Conservation (phyloP, 2,888 invertebrate species). For the Tenodera sinensis region DNA sequence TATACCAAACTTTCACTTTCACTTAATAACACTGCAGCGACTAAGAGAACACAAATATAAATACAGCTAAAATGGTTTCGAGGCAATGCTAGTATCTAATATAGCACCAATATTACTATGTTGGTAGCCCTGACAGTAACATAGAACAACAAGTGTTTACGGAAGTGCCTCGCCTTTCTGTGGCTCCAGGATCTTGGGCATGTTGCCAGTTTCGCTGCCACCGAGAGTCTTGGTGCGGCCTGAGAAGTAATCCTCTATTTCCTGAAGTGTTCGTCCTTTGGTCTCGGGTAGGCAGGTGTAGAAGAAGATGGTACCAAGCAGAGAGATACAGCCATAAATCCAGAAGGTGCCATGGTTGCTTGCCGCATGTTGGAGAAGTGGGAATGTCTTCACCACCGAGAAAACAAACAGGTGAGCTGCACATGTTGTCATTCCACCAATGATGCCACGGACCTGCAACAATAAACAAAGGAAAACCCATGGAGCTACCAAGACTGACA, state of each 20-base stretch:
- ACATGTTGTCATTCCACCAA: conserved; percentile 65
- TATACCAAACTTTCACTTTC: not conserved
- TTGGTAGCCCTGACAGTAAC: not conserved
- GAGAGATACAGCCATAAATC: conserved; percentile 50
- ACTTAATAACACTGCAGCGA: not conserved
- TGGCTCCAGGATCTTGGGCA: conserved; percentile 37
- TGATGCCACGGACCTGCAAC: conserved; percentile 55
- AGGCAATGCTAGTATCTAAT: not conserved
- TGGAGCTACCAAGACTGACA: no score
- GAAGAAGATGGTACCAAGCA: conserved; percentile 56
- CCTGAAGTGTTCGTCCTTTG: conserved; percentile 63
- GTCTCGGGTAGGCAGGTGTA: conserved; percentile 64
- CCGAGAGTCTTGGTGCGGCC: conserved; percentile 54
- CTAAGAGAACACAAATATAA: not conserved
- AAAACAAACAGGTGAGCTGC: conserved; percentile 62
- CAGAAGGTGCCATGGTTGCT: conserved; percentile 60
- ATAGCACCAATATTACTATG: not conserved
- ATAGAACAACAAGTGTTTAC: conserved; percentile 16
- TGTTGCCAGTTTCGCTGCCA: conserved; percentile 28
- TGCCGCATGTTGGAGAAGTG: conserved; percentile 49
- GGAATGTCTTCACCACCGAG: conserved; percentile 65
- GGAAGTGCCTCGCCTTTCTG: conserved; percentile 41
- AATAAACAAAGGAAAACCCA: not conserved
- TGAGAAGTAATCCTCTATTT: conserved; percentile 68
- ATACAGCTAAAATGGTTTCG: not conserved